Evolutionary conservation across 2,888 invertebrate species (phyloP).

Genomic region (Ernsta delagoae): DNA sequence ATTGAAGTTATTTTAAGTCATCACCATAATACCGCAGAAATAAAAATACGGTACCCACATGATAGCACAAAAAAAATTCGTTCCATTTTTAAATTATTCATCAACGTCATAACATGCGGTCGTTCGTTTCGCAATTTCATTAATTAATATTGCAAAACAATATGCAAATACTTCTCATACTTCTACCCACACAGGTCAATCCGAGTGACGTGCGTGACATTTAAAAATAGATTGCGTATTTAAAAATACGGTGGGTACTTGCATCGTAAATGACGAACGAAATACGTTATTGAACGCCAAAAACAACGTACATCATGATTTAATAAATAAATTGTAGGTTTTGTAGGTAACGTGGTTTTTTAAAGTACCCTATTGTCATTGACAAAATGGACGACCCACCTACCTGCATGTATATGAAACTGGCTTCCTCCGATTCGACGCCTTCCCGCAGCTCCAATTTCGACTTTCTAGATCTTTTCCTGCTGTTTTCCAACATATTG

Average conservation of each 20-base stretch:
- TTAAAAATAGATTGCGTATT: not conserved
- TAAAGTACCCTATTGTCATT: constrained; percentile 3
- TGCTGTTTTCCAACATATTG: constrained; percentile 9
- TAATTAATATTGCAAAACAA: not conserved
- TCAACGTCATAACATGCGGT: not conserved
- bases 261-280: not conserved
- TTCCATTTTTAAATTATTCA: not conserved
- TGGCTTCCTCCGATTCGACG: not conserved
- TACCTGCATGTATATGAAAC: not conserved
- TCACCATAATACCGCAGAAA: too few relatives aligned
- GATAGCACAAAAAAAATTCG: not conserved
- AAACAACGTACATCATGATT: not conserved
- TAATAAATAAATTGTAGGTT: not conserved
- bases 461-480: not conserved
- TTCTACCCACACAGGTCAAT: not conserved
- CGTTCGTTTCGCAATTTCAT: not conserved
- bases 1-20: too few relatives aligned
- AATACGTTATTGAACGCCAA: not conserved
- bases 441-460: constrained; percentile 10
- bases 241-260: not conserved
- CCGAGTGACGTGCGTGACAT: not conserved
- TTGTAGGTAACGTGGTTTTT: constrained; percentile 5
- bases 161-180: not conserved
- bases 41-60: not conserved
- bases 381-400: constrained; percentile 4